Conservation (phyloP, 1,140 invertebrate species). For the Hycleus phaleratus region DNA sequence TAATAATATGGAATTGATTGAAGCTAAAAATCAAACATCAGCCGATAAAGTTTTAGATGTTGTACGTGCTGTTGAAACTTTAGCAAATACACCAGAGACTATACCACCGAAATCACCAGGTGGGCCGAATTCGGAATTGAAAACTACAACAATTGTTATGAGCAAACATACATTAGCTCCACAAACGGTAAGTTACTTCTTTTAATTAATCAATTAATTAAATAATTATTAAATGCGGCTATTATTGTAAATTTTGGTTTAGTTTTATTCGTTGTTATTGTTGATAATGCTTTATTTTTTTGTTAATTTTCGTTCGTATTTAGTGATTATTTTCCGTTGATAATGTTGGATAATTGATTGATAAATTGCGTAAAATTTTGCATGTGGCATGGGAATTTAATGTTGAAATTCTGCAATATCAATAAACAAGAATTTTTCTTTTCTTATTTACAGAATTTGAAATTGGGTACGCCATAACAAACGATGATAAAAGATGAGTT, state of each 20-base stretch:
- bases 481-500: conserved; percentile 9
- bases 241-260: too few relatives aligned
- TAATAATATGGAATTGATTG: conserved; percentile 36
- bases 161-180: conserved; percentile 78
- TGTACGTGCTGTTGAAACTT: conserved; percentile 76
- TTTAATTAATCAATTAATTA: too few relatives aligned
- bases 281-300: too few relatives aligned
- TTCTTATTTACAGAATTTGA: conserved; percentile 13
- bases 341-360: too few relatives aligned
- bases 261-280: too few relatives aligned
- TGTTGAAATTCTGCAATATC: background rate
- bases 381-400: conserved; percentile 12
- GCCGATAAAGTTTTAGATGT: conserved; percentile 71
- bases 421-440: background rate
- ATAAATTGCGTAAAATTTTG: background rate
- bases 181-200: conserved; percentile 48
- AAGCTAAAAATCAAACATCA: conserved; percentile 34
- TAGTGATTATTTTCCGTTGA: too few relatives aligned
- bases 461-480: conserved; percentile 17
- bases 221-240: too few relatives aligned
- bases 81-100: conserved; percentile 54
- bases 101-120: conserved; percentile 71
- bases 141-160: conserved; percentile 91
- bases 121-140: conserved; percentile 59
- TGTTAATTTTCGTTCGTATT: too few relatives aligned